phyloP scores from a whole-genome alignment of 2,888 invertebrate genomes.

The Nemurella pictetii region DNA sequence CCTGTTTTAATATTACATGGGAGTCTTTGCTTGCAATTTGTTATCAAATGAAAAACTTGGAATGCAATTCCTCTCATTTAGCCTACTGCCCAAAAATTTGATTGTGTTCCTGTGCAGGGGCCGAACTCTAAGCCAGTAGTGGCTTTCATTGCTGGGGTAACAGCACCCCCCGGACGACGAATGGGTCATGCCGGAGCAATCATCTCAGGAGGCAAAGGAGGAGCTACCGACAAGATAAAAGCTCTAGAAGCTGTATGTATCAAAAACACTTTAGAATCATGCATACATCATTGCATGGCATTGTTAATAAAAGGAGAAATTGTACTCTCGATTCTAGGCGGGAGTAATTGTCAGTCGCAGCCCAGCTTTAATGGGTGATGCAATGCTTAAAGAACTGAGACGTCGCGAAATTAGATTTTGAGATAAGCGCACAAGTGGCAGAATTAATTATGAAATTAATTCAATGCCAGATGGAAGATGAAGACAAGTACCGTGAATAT shows the following conservation, averaged over 20 bases:
- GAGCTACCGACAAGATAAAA: constrained; percentile 62
- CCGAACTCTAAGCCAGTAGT: constrained; percentile 59
- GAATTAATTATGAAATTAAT: no score
- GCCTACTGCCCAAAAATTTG: no score
- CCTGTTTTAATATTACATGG: no score
- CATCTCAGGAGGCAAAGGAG: constrained; percentile 65
- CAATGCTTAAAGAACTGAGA: constrained; percentile 87
- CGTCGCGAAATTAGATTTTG: constrained; percentile 65
- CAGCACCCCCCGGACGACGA: constrained; percentile 64
- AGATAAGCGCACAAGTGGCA: no score
- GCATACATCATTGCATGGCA: neutral
- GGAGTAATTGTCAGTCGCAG: constrained; percentile 94
- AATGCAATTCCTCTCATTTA: no score
- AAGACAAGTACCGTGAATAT: no score
- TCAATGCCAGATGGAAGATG: no score
- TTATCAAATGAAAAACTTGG: no score
- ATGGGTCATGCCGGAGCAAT: constrained; percentile 70
- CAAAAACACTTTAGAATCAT: no score
- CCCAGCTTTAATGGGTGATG: constrained; percentile 93
- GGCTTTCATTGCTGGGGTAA: constrained; percentile 65
- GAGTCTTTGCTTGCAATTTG: no score
- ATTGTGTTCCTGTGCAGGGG: no score
- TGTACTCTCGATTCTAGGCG: constrained; percentile 58
- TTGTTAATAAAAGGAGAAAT: neutral
- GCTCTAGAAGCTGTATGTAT: constrained; percentile 59